Evolutionary conservation across 2,797 vertebrate species (phyloP).

Genomic region (Parauchenoglanis ngamensis): DNA sequence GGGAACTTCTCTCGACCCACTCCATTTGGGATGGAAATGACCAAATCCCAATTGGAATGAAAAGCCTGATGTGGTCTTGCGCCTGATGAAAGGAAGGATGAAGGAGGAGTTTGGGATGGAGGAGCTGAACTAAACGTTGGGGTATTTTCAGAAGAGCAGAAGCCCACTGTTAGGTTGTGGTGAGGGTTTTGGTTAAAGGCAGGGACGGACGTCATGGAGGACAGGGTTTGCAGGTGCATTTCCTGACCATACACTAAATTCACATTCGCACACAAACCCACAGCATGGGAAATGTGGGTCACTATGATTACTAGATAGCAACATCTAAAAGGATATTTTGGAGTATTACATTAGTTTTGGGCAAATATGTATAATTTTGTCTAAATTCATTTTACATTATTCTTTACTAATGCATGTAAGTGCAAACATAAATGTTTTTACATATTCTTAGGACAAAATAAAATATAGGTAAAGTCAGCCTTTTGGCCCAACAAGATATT

Average conservation of each 20-base stretch:
- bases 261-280: constrained; percentile 29
- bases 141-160: constrained; percentile 43
- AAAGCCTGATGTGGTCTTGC: constrained; percentile 39
- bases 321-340: not conserved
- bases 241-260: constrained; percentile 23
- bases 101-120: constrained; percentile 14
- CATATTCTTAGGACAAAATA: not conserved
- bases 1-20: constrained; percentile 7
- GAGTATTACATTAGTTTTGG: not conserved
- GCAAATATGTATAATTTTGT: not conserved
- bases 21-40: constrained; percentile 21
- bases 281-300: not conserved
- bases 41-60: not conserved
- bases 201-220: not conserved
- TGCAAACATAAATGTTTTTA: not conserved
- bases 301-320: not conserved
- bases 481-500: not conserved
- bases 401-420: not conserved
- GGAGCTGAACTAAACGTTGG: not conserved
- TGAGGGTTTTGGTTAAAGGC: constrained; percentile 32
- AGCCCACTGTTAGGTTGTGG: constrained; percentile 11
- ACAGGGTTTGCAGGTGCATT: constrained; percentile 46
- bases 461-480: not conserved
- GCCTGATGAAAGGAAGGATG: constrained; percentile 39
- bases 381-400: not conserved